These are phyloP conservation scores for Atherinomorus stipes DNA, from an alignment of 2,113 vertebrate species.

Conservation along the genomic window DNA sequence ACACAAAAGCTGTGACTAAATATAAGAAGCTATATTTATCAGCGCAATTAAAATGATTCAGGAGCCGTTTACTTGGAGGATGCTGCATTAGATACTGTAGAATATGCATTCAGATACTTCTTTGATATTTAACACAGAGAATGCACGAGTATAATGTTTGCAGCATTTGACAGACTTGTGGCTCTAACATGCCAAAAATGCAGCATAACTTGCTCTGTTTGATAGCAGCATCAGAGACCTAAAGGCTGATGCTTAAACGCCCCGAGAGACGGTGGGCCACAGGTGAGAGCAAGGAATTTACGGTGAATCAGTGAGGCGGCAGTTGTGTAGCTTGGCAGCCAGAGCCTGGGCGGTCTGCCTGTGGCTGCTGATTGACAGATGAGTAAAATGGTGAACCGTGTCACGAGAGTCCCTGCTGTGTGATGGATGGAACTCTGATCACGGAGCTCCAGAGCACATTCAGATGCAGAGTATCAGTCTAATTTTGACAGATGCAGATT, in stretches of 20 bases:
- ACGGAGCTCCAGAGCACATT: conserved; percentile 46
- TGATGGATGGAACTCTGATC: conserved; percentile 71
- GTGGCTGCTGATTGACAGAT: conserved; percentile 71
- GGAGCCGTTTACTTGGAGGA: not conserved
- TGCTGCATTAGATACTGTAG: not conserved
- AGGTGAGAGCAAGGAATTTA: conserved; percentile 14
- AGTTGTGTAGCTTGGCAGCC: conserved; percentile 60
- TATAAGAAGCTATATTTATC: too few relatives aligned
- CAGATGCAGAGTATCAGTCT: conserved; percentile 57
- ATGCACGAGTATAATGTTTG: not conserved
- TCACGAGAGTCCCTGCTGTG: conserved; percentile 50
- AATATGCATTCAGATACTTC: not conserved
- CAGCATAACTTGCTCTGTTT: not conserved
- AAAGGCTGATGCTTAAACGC: not conserved
- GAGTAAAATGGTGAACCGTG: conserved; percentile 51
- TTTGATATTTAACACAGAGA: not conserved
- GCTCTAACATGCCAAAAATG: not conserved
- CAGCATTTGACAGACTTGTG: not conserved
- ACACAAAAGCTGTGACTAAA: too few relatives aligned
- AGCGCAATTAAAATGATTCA: not conserved
- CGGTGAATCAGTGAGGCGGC: conserved; percentile 36
- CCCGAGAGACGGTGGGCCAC: not conserved
- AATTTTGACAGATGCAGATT: conserved; percentile 37
- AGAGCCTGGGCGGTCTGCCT: conserved; percentile 34
- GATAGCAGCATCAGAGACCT: not conserved